Percentiles rank a stretch among this genome's conserved stretches.
Evolutionary conservation across 1,140 invertebrate species (phyloP).

Genomic region (Drosophila elegans): DNA sequence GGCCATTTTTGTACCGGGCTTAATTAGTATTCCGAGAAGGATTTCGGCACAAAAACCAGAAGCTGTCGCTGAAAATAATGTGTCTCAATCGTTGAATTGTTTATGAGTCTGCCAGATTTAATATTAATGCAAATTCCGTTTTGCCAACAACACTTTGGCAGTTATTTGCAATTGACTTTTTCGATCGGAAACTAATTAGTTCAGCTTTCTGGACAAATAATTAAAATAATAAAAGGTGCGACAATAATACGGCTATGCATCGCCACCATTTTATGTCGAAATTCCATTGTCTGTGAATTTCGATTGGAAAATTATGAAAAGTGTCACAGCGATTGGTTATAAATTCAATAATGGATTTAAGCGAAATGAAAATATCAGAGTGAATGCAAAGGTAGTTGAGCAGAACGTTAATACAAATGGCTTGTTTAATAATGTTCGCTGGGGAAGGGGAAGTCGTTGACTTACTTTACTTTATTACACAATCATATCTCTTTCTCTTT

Average conservation of each 20-base stretch:
- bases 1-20: neutral
- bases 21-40: constrained; percentile 11
- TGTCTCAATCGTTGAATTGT: constrained; percentile 8
- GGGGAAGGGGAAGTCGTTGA: constrained; percentile 1
- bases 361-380: neutral
- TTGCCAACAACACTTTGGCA: constrained; percentile 3
- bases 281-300: constrained; percentile 10
- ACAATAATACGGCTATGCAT: constrained; percentile 2
- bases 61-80: constrained; percentile 23
- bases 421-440: constrained; percentile 34
- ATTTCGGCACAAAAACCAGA: neutral
- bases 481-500: constrained; percentile 26
- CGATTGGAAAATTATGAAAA: constrained; percentile 33
- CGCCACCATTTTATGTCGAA: constrained; percentile 1
- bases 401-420: constrained; percentile 40
- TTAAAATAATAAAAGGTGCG: constrained; percentile 19
- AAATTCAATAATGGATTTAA: constrained; percentile 27
- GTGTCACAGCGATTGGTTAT: constrained; percentile 6
- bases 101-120: constrained; percentile 20
- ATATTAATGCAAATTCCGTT: constrained; percentile 39
- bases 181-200: constrained; percentile 37
- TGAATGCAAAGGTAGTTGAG: neutral
- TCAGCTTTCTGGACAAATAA: constrained; percentile 10
- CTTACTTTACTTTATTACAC: constrained; percentile 56
- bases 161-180: constrained; percentile 21